phyloP scores from a whole-genome alignment of 35 echinoderm and acorn worm species.

The Lytechinus pictus region DNA sequence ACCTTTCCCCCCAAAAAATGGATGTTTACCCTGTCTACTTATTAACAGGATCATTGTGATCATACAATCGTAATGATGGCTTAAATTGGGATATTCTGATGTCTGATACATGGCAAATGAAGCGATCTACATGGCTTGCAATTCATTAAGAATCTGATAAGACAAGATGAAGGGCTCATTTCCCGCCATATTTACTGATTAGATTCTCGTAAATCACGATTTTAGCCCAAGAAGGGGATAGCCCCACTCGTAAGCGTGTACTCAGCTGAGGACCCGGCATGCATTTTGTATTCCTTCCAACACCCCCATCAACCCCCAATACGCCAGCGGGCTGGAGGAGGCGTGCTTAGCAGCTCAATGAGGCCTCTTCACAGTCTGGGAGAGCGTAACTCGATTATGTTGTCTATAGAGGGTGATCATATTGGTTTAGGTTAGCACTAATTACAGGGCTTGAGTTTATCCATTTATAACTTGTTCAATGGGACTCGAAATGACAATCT shows the following conservation, averaged over 20 bases:
- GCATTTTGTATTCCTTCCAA: background rate
- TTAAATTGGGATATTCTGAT: background rate
- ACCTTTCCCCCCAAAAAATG: too few relatives aligned
- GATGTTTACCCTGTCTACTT: background rate
- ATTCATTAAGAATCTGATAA: conserved; percentile 8
- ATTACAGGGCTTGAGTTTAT: background rate
- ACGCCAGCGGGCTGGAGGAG: conserved; percentile 17
- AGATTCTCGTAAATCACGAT: conserved; percentile 45
- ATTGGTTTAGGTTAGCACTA: background rate
- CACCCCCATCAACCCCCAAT: background rate
- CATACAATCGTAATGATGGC: background rate
- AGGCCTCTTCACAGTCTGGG: background rate
- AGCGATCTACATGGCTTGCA: background rate
- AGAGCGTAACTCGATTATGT: background rate
- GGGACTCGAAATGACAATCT: background rate
- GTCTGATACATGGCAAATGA: background rate
- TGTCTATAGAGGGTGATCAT: background rate
- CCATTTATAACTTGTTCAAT: background rate
- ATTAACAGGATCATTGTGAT: background rate
- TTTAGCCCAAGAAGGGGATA: background rate
- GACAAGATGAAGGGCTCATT: conserved; percentile 29
- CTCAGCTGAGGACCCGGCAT: background rate
- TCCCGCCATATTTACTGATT: conserved; percentile 6
- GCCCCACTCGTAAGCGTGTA: background rate
- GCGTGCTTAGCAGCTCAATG: conserved; percentile 11